phyloP scores from a whole-genome alignment of 1,140 invertebrate species.

The Halesus radiatus region DNA sequence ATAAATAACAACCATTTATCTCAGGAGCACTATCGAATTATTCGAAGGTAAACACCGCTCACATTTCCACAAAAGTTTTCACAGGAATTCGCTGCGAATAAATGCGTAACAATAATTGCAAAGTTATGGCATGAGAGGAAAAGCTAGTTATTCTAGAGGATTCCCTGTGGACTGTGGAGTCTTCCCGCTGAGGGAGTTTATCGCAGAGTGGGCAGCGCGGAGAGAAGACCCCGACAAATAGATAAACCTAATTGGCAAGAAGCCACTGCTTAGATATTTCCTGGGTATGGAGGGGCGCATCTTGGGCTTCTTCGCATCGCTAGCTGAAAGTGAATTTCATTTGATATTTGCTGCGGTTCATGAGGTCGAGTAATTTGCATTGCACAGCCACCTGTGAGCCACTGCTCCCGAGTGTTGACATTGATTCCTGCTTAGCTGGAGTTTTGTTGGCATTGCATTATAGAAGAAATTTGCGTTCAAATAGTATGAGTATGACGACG shows the following conservation, averaged over 20 bases:
- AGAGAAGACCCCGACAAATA: not conserved
- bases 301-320: not conserved
- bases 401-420: not conserved
- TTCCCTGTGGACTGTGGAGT: not conserved
- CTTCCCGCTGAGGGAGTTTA: not conserved
- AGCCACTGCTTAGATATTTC: not conserved
- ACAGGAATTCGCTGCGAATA: too few relatives aligned
- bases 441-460: too few relatives aligned
- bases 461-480: too few relatives aligned
- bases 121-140: too few relatives aligned
- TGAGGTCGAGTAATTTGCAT: constrained; percentile 3
- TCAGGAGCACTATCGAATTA: too few relatives aligned
- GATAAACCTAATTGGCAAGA: constrained; percentile 19
- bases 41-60: too few relatives aligned
- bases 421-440: not conserved
- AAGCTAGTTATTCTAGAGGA: too few relatives aligned
- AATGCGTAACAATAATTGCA: too few relatives aligned
- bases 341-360: constrained; percentile 22
- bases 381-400: not conserved
- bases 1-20: too few relatives aligned
- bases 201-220: not conserved
- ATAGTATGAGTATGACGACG: too few relatives aligned
- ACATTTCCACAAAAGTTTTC: too few relatives aligned
- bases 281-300: not conserved
- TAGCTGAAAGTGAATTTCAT: constrained; percentile 20